Conservation (phyloP, 1,140 invertebrate species). For the Cydia splendana region DNA sequence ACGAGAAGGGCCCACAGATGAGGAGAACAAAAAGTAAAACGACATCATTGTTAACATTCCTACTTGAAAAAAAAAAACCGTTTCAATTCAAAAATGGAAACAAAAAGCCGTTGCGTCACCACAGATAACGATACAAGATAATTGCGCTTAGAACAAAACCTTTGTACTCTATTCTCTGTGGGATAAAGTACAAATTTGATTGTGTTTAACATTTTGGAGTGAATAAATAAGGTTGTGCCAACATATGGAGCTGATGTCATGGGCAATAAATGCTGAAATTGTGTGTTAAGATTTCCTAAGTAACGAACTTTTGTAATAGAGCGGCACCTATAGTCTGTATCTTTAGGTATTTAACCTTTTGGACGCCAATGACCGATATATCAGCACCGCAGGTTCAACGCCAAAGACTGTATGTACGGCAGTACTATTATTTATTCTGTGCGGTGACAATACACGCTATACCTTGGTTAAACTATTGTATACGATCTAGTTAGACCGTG, state of each 20-base stretch:
- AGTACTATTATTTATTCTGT: too few species aligned
- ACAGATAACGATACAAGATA: not conserved
- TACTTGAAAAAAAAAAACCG: slow-evolving; percentile 15
- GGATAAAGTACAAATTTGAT: slow-evolving; percentile 1
- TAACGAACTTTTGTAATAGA: not conserved
- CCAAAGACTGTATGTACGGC: too few species aligned
- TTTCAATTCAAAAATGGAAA: slow-evolving; percentile 31
- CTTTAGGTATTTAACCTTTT: too few species aligned
- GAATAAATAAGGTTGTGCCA: not conserved
- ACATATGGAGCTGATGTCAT: slow-evolving; percentile 11
- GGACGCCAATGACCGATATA: too few species aligned
- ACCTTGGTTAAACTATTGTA: too few species aligned
- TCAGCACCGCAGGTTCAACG: too few species aligned
- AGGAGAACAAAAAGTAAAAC: slow-evolving; percentile 4
- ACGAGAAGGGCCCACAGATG: not conserved
- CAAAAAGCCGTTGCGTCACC: slow-evolving; percentile 27
- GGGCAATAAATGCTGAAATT: not conserved
- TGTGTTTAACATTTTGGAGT: not conserved
- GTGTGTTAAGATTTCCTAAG: not conserved
- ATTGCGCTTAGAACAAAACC: not conserved
- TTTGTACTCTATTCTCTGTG: not conserved
- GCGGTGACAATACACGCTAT: too few species aligned
- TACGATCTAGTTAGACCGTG: too few species aligned
- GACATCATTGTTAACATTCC: slow-evolving; percentile 22
- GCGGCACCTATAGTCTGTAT: too few species aligned